Percentiles rank a stretch among this genome's conserved stretches.
phyloP scores from a whole-genome alignment of 2,113 vertebrate genomes.

The Sciurus niger region DNA sequence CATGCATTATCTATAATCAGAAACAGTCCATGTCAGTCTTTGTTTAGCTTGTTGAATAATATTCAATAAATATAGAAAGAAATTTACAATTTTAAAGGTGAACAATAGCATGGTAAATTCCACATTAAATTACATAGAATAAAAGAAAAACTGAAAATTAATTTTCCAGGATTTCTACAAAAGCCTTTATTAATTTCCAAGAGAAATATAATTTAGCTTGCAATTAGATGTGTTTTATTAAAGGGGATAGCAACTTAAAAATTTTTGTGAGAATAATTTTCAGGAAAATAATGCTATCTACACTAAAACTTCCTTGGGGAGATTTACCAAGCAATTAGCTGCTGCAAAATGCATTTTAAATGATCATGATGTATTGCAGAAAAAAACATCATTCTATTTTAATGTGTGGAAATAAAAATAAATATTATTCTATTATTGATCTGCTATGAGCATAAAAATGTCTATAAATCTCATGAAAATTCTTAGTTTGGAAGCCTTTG shows the following conservation, averaged over 20 bases:
- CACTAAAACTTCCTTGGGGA: not conserved
- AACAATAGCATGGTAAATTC: not conserved
- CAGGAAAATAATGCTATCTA: constrained; percentile 8
- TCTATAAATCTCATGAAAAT: not conserved
- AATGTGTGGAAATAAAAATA: not conserved
- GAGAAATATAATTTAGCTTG: constrained; percentile 44
- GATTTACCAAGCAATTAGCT: constrained; percentile 16
- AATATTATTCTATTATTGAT: constrained; percentile 5
- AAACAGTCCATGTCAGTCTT: not conserved
- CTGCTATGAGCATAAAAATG: not conserved
- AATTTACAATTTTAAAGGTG: not conserved
- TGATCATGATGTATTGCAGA: not conserved
- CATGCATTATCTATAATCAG: constrained; percentile 60
- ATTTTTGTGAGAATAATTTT: constrained; percentile 28
- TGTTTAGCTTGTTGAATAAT: constrained; percentile 60
- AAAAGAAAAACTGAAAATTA: constrained; percentile 34
- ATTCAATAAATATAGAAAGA: constrained; percentile 32
- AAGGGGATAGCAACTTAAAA: not conserved
- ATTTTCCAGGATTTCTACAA: not conserved
- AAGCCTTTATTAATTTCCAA: constrained; percentile 32
- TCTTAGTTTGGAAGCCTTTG: not conserved
- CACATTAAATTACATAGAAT: not conserved
- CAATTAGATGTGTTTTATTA: not conserved
- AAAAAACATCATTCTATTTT: not conserved
- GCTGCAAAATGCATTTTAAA: constrained; percentile 29